Evolutionary conservation across 2,113 vertebrate genomes (phyloP).

Genomic region (Stegostoma tigrinum): DNA sequence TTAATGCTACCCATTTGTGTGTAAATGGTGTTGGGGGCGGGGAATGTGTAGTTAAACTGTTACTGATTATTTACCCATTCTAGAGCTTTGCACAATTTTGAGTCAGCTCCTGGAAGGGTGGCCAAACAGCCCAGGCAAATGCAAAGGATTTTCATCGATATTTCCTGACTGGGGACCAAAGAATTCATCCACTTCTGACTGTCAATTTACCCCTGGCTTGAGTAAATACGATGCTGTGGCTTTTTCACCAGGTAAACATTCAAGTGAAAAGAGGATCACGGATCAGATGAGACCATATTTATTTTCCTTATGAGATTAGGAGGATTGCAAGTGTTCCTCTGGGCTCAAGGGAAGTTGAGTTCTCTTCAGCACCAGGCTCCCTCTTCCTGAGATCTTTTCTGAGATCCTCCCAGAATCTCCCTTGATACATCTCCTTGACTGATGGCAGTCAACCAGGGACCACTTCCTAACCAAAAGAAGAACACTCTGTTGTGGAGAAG

Average conservation of each 20-base stretch:
- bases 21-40: neutral
- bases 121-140: neutral
- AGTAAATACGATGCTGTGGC: neutral
- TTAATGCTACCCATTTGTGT: neutral
- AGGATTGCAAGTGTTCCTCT: neutral
- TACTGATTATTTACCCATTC: neutral
- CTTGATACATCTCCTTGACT: neutral
- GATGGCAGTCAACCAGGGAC: neutral
- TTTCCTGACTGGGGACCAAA: neutral
- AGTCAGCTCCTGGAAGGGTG: neutral
- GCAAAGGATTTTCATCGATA: neutral
- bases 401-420: neutral
- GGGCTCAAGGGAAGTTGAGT: neutral
- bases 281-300: neutral
- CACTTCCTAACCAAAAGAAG: neutral
- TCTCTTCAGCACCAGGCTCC: neutral
- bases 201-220: neutral
- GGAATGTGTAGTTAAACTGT: neutral
- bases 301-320: neutral
- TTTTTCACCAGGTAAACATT: neutral
- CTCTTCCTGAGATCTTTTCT: neutral
- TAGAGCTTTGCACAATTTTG: neutral
- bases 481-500: too few relatives aligned
- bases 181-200: neutral
- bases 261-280: neutral